phyloP scores from a whole-genome alignment of 2,888 invertebrate genomes.

The Cordilura impudica region DNA sequence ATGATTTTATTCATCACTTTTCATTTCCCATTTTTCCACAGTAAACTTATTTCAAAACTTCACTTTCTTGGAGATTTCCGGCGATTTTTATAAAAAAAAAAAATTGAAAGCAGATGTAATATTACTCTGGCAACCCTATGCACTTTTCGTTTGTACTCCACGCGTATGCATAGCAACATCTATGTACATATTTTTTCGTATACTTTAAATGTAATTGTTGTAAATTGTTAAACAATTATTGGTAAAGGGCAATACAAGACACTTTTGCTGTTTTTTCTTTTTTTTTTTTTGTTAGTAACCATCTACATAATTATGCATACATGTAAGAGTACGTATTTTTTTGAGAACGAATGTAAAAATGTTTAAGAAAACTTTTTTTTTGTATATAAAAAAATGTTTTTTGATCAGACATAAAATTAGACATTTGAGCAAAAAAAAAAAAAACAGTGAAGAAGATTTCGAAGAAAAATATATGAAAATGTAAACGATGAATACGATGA shows the following conservation, averaged over 20 bases:
- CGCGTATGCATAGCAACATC: constrained; percentile 10
- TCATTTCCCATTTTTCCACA: no score
- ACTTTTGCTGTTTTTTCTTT: background rate
- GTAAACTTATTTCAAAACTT: no score
- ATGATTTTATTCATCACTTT: no score
- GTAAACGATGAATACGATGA: background rate
- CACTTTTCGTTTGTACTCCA: background rate
- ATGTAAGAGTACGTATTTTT: background rate
- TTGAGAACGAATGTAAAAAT: no score
- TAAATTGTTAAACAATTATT: constrained; percentile 50
- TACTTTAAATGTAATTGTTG: constrained; percentile 36
- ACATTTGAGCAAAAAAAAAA: constrained; percentile 3
- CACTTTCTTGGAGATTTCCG: background rate
- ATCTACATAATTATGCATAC: background rate
- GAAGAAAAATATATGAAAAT: constrained; percentile 8
- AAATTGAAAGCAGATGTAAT: background rate
- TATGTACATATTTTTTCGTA: background rate
- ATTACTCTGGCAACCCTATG: constrained; percentile 1
- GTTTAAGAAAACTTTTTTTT: background rate
- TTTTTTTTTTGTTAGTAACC: background rate
- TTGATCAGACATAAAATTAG: constrained; percentile 27
- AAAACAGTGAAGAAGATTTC: background rate
- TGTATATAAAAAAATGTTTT: background rate
- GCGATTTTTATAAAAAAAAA: background rate
- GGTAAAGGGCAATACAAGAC: constrained; percentile 37